A percentile compares a stretch with the other conserved stretches of the same genome.
These are phyloP conservation scores for Rhipidura dahli DNA, from an alignment of 2,113 vertebrate species.

Conservation along the genomic window DNA sequence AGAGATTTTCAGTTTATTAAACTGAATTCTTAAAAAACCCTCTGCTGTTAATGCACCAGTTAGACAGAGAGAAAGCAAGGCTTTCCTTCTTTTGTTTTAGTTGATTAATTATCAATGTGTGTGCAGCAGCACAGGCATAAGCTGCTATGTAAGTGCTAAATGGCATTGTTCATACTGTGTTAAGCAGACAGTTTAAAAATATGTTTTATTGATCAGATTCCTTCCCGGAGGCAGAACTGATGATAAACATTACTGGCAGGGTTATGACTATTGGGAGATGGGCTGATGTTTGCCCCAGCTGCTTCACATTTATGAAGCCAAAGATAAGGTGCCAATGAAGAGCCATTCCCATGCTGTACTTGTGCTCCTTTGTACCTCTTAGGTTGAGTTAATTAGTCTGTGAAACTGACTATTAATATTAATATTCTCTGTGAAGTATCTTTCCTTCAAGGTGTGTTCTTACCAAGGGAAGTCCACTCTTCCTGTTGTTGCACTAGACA, in stretches of 20 bases:
- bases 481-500: not conserved
- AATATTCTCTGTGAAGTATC: not conserved
- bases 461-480: not conserved
- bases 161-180: not conserved
- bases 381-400: not conserved
- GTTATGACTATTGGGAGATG: not conserved
- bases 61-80: not conserved
- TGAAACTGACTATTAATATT: not conserved
- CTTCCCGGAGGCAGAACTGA: not conserved
- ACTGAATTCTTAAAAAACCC: not conserved
- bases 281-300: not conserved
- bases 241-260: not conserved
- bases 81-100: not conserved
- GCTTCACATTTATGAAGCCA: not conserved
- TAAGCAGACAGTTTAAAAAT: constrained; percentile 42
- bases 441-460: not conserved
- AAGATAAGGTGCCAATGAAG: not conserved
- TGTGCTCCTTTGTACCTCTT: not conserved
- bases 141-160: not conserved
- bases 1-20: not conserved
- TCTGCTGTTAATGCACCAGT: not conserved
- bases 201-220: constrained; percentile 40
- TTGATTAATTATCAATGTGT: constrained; percentile 27
- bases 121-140: not conserved
- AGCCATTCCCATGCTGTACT: not conserved